Base-by-base conservation (phyloP, 2,797 vertebrate genomes). In the Chaunax sp. region DNA sequence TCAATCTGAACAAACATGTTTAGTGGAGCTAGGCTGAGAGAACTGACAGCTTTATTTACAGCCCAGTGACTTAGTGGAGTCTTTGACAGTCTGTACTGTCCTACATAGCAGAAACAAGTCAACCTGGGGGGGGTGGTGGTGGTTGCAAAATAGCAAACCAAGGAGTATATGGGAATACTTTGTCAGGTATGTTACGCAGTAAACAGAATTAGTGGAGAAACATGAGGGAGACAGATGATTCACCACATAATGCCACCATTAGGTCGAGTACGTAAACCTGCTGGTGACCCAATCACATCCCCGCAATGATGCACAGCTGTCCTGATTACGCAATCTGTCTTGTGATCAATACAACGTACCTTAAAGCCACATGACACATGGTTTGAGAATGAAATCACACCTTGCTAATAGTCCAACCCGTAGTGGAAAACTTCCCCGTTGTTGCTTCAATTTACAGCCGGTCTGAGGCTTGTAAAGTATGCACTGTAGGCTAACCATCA, bases 121-220 rank as follows among this genome's bases (percentile, higher is more conserved):
- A 30, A 2, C 40, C 10, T 12, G 7, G 15, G 14, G 28, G 54
- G 45, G 69, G 52, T 54, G 58, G 51, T 45, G 28, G 8, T 28
- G 12, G 15, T 1, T 28, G 18, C 8, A 6, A 26, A 56, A 43
- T 52, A 46, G 40, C 46, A 37, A 25, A 22, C n/a, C 28, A 7
- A 1, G 1, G 0, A 8, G 52, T 38, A 2, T 30, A 56, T 69
- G 72, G 75, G 57, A 83, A 58, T 22, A 78, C 69, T 85, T 81
- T 68, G 68, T 69, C 67, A 66, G 70, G 78, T 63, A 77, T 82
- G 71, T 22, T 26, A 4, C 8, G 58, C 68, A 55, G 69, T 75
- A 78, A 89, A 81, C 72, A 67, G 41, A 79, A 71, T 66, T 59
- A 68, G 68, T 61, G 61, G 59, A 64, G 69, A 80, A 74, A 71